phyloP scores from a whole-genome alignment of 2,113 vertebrate species.

The Microcebus ravelobensis region DNA sequence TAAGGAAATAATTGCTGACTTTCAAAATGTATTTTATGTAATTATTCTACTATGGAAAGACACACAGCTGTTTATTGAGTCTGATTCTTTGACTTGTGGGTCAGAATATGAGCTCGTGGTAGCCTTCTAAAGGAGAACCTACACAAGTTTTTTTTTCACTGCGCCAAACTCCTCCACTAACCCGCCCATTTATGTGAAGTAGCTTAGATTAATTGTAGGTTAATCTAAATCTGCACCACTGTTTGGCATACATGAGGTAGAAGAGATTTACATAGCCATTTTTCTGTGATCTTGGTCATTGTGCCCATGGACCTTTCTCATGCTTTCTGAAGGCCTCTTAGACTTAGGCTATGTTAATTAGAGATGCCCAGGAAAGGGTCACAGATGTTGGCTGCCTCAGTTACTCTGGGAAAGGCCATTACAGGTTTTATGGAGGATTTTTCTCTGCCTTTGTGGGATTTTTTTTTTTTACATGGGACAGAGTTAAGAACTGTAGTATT shows the following conservation, averaged over 20 bases:
- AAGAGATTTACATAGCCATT: background rate
- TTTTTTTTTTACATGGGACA: background rate
- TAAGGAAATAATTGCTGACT: slow-evolving; percentile 51
- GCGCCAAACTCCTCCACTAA: background rate
- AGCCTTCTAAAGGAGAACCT: background rate
- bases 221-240: background rate
- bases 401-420: background rate
- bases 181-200: background rate
- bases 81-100: background rate
- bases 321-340: background rate
- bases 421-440: background rate
- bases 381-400: background rate
- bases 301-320: background rate
- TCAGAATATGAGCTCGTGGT: background rate
- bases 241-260: accelerated
- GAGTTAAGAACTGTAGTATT: slow-evolving; percentile 32
- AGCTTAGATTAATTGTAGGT: background rate
- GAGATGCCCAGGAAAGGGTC: background rate
- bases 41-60: slow-evolving; percentile 28
- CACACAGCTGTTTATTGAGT: background rate
- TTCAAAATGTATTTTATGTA: slow-evolving; percentile 34
- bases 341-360: background rate
- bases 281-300: background rate
- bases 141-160: background rate
- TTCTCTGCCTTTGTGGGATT: background rate